These are phyloP conservation scores for Astyanax mexicanus DNA, from an alignment of 2,797 vertebrate genomes.

Conservation along the genomic window DNA sequence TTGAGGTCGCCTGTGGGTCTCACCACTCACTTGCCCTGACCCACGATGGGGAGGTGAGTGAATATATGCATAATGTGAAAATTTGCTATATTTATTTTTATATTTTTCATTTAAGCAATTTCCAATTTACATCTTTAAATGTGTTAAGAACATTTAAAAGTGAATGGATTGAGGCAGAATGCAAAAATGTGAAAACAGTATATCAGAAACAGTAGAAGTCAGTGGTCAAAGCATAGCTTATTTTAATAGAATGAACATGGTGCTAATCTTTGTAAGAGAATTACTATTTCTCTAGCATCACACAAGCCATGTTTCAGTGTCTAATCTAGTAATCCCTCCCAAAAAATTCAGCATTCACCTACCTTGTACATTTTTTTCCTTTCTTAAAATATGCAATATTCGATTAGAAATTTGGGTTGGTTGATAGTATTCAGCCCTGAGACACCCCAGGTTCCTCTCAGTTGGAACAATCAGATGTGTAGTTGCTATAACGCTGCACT, in stretches of 20 bases:
- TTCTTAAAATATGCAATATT: slow-evolving; percentile 2
- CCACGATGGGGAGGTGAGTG: slow-evolving; percentile 90
- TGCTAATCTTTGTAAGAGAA: too few relatives aligned
- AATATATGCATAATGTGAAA: too few relatives aligned
- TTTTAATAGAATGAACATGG: too few relatives aligned
- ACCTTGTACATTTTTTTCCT: not conserved
- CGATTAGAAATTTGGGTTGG: slow-evolving; percentile 21
- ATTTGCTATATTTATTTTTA: too few relatives aligned
- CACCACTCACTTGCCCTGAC: slow-evolving; percentile 94
- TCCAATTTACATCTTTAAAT: too few relatives aligned
- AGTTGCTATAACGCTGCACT: not conserved
- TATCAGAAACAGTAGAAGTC: too few relatives aligned
- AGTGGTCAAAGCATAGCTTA: too few relatives aligned
- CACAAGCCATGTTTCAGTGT: not conserved
- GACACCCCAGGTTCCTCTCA: not conserved
- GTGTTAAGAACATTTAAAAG: too few relatives aligned
- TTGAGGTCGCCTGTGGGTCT: slow-evolving; percentile 94
- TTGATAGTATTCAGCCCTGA: slow-evolving; percentile 30
- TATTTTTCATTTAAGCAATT: too few relatives aligned
- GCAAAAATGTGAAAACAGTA: too few relatives aligned
- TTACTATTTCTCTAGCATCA: not conserved
- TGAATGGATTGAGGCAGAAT: too few relatives aligned
- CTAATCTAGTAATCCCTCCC: not conserved
- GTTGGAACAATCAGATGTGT: slow-evolving; percentile 27
- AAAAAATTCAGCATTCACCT: not conserved